Conservation (phyloP, 2,888 invertebrate genomes). For the Cataglyphis cursor region DNA sequence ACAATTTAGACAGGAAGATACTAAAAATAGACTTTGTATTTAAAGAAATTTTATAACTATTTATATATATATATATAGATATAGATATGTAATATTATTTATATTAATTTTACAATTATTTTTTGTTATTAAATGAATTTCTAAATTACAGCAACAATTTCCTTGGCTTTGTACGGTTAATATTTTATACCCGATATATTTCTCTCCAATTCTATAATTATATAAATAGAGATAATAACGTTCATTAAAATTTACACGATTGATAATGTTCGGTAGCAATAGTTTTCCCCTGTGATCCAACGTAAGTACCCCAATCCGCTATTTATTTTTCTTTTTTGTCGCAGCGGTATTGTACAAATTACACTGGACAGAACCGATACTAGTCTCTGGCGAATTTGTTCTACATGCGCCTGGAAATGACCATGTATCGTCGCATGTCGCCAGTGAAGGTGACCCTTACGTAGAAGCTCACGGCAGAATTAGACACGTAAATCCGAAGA, state of each 20-base stretch:
- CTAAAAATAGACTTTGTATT: neutral
- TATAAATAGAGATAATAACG: neutral
- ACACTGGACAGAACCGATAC: slow-evolving; percentile 32
- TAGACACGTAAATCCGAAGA: slow-evolving; percentile 57
- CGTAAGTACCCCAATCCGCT: neutral
- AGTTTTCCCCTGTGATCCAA: neutral
- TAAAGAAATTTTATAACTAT: neutral
- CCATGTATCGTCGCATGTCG: slow-evolving; percentile 29
- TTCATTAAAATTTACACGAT: neutral
- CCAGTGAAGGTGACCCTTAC: slow-evolving; percentile 34
- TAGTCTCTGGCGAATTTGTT: slow-evolving; percentile 38
- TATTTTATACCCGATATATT: neutral
- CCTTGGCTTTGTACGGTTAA: neutral
- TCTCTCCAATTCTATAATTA: neutral
- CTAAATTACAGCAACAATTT: neutral
- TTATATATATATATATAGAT: neutral
- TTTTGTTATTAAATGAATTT: neutral
- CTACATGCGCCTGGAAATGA: slow-evolving; percentile 26
- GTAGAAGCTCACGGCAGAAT: slow-evolving; percentile 49
- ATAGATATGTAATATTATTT: neutral
- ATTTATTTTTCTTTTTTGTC: neutral
- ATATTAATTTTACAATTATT: neutral
- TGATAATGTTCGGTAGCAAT: neutral
- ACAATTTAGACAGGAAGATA: neutral
- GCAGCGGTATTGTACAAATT: slow-evolving; percentile 31